Conservation (phyloP, 2,113 vertebrate species). For the Phalacrocorax pelagicus region DNA sequence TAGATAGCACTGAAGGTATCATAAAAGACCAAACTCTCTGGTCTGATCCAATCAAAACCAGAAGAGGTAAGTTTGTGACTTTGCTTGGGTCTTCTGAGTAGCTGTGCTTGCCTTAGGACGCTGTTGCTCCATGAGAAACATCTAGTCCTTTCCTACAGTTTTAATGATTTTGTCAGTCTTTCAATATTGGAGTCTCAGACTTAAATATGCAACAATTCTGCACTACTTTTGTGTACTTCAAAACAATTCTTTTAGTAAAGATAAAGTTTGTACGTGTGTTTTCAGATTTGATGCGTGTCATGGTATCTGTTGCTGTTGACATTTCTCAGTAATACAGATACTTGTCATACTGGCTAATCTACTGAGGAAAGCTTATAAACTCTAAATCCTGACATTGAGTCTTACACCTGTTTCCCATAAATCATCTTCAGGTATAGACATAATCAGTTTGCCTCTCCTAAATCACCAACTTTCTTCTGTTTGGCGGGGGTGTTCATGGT, state of each 20-base stretch:
- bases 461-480: neutral
- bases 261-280: neutral
- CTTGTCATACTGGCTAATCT: neutral
- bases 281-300: neutral
- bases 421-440: neutral
- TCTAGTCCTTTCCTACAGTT: neutral
- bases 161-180: neutral
- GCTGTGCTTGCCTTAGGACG: neutral
- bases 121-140: neutral
- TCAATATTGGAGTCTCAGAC: neutral
- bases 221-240: neutral
- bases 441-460: neutral
- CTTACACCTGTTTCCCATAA: neutral
- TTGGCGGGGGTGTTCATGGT: neutral
- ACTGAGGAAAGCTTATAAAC: neutral
- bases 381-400: neutral
- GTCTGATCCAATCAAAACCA: slow-evolving; percentile 70
- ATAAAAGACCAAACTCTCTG: slow-evolving; percentile 62
- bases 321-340: neutral
- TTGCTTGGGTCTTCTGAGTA: neutral
- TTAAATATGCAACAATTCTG: neutral
- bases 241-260: neutral
- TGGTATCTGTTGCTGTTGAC: neutral
- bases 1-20: slow-evolving; percentile 11
- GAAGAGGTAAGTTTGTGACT: slow-evolving; percentile 44